Evolutionary conservation across 2,888 invertebrate genomes (phyloP).

Genomic region (Pseudococcus viburni): DNA sequence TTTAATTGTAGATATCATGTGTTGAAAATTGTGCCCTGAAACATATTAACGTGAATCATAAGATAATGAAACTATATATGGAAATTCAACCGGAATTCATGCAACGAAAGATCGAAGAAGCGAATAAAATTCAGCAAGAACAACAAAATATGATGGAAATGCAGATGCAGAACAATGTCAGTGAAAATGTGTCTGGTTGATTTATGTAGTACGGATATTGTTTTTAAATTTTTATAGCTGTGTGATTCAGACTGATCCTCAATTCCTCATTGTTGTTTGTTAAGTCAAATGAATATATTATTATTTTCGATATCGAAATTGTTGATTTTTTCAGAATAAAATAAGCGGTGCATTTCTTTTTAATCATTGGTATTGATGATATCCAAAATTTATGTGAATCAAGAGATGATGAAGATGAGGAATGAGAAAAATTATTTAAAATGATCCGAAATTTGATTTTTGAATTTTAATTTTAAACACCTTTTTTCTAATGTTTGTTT

Average conservation of each 20-base stretch:
- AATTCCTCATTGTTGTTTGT: background rate
- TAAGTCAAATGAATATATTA: background rate
- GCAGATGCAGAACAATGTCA: constrained; percentile 4
- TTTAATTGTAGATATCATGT: constrained; percentile 72
- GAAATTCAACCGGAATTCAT: constrained; percentile 76
- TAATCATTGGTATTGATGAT: too few relatives aligned
- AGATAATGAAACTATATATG: constrained; percentile 76
- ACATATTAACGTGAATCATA: constrained; percentile 76
- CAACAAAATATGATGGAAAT: constrained; percentile 67
- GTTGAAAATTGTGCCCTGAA: constrained; percentile 75
- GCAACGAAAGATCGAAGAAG: constrained; percentile 74
- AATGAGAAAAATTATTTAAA: too few relatives aligned
- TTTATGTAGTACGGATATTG: background rate
- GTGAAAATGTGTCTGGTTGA: background rate
- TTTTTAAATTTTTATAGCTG: background rate
- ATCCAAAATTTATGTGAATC: too few relatives aligned
- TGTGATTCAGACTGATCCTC: background rate
- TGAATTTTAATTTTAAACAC: too few relatives aligned
- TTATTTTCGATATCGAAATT: background rate
- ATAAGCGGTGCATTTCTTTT: too few relatives aligned
- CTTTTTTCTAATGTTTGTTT: too few relatives aligned
- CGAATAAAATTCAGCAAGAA: constrained; percentile 70
- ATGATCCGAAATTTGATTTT: too few relatives aligned
- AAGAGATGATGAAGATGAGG: too few relatives aligned
- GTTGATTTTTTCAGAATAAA: too few relatives aligned